phyloP scores from a whole-genome alignment of 2,113 vertebrate species.

The Entosphenus tridentatus region DNA sequence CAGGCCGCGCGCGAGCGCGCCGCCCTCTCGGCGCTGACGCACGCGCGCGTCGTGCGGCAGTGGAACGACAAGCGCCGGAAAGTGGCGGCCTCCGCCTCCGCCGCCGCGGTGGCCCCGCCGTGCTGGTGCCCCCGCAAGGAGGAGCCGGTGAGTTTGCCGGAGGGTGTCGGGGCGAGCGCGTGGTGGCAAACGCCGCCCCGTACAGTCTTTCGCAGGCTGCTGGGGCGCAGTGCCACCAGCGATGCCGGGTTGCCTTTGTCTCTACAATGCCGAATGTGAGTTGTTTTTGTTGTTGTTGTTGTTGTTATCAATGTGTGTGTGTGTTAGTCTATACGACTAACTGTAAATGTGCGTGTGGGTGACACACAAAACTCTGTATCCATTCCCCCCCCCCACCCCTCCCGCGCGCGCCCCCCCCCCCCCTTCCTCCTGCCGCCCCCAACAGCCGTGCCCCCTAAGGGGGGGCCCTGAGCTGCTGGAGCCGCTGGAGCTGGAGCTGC shows the following conservation, averaged over 20 bases:
- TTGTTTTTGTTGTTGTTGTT: too few species aligned
- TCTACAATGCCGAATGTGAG: too few species aligned
- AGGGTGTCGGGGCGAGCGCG: too few species aligned
- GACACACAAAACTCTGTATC: neutral
- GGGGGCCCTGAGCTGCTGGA: conserved; percentile 62
- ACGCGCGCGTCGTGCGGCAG: neutral
- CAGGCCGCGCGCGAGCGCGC: neutral
- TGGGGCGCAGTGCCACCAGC: too few species aligned
- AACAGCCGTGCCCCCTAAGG: conserved; percentile 58
- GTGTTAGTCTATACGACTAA: neutral
- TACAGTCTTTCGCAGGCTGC: too few species aligned
- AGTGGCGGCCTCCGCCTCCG: neutral
- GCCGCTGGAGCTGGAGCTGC: conserved; percentile 59
- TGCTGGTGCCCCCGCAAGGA: neutral
- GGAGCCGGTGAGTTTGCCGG: neutral
- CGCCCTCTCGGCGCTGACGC: conserved; percentile 3
- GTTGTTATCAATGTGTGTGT: neutral
- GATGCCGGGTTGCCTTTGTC: too few species aligned
- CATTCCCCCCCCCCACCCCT: too few species aligned
- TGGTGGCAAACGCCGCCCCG: too few species aligned
- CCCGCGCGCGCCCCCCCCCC: too few species aligned
- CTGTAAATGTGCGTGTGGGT: neutral
- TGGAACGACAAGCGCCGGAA: conserved; percentile 5
- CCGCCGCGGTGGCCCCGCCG: too few species aligned
- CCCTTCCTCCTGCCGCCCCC: neutral